Evolutionary conservation across 2,888 invertebrate genomes (phyloP), one percentile per base, ranked within the genome.

Genomic region (Calliphora vomitoria): DNA sequence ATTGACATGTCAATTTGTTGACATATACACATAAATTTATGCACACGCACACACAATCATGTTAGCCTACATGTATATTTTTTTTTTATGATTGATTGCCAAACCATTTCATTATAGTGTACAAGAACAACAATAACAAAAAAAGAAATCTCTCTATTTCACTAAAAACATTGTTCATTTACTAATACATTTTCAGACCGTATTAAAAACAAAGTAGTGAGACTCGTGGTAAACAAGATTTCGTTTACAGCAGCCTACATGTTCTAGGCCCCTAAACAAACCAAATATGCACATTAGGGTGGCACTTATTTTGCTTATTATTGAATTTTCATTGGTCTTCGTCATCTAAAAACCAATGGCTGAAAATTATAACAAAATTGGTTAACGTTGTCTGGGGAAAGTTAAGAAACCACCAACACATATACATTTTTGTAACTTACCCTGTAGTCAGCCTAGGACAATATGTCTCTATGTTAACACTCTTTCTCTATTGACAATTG

Each of bases 81-180:
- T 84, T 84, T n/a, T n/a, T n/a, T n/a, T n/a, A n/a, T 81, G 84
- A 87, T 84, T 84, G 81, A 87, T 84, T 81, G 78, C 72, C 87
- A 81, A 84, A 72, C 50, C 41, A 80, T 82, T 84, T 74, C 62
- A 60, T 62, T 55, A 62, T 41, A 20, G 10, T 68, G 69, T 20
- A 55, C 55, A 10, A 15, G 6, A 72, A 55, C 35, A 35, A 35
- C 35, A 35, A 35, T 0, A 35, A 35, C 35, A 35, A 35, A 69
- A 11, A 38, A 66, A 53, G n/a, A 81, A 68, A 44, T 15, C 20
- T 31, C 55, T 41, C 13, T 69, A 38, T 53, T 68, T 78, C 38
- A 15, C 53, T 50, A 55, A 69, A 62, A 55, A 50, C 58, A 79
- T 38, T 55, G 53, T 74, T 74, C 47, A 74, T 82, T 78, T 55